Conservation (phyloP, 2,113 vertebrate genomes). For the Rhynchomys soricoides region DNA sequence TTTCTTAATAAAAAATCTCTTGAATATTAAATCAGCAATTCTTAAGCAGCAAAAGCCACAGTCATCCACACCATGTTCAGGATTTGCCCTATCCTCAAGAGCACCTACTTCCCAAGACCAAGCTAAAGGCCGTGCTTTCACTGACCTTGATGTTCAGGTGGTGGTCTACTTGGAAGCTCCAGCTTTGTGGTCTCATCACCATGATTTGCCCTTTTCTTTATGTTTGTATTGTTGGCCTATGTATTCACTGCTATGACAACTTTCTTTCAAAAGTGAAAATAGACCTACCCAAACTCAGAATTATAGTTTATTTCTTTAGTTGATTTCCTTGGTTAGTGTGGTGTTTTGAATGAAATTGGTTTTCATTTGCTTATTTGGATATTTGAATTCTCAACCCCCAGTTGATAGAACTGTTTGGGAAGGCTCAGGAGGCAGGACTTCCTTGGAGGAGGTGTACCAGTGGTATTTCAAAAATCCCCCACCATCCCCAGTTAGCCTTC, state of each 20-base stretch:
- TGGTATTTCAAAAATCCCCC: not conserved
- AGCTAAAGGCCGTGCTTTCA: conserved; percentile 44
- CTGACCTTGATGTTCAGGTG: conserved; percentile 55
- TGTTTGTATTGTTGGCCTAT: conserved; percentile 60
- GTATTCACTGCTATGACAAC: conserved; percentile 66
- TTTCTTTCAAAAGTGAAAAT: conserved; percentile 65
- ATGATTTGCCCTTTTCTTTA: conserved; percentile 61
- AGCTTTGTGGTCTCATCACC: conserved; percentile 64
- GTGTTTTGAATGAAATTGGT: not conserved
- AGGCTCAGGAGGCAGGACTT: not conserved
- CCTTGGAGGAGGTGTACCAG: no score
- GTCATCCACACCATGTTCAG: not conserved
- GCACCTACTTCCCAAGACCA: conserved; percentile 30
- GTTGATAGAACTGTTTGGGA: not conserved
- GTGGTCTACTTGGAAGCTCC: conserved; percentile 18
- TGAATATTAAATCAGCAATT: conserved; percentile 73
- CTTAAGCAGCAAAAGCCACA: conserved; percentile 33
- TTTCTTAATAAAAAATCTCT: conserved; percentile 72
- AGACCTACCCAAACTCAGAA: conserved; percentile 67
- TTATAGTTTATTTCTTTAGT: conserved; percentile 57
- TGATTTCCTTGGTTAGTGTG: conserved; percentile 40
- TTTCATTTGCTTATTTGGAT: no score
- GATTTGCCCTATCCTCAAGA: conserved; percentile 30
- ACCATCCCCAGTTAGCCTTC: not conserved
- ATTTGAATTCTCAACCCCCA: not conserved